Conservation (phyloP, 2,888 invertebrate genomes). For the Calameuta filiformis region DNA sequence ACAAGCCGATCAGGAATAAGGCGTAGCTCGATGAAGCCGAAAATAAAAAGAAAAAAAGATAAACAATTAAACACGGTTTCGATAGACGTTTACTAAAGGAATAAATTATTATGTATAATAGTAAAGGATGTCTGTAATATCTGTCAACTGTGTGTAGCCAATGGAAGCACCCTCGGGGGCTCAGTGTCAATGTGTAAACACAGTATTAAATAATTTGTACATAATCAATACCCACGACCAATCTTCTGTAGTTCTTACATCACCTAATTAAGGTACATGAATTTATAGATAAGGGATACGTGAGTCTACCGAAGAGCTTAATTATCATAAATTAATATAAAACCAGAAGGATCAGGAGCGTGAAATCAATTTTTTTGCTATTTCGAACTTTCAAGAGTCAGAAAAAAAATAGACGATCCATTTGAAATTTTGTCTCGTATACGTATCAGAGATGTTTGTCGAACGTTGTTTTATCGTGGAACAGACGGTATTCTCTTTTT, state of each 20-base stretch:
- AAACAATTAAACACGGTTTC: not conserved
- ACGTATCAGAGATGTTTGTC: not conserved
- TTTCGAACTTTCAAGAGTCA: no score
- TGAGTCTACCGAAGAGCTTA: not conserved
- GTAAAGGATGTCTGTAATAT: slow-evolving; percentile 38
- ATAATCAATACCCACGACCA: slow-evolving; percentile 42
- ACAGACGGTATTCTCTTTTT: no score
- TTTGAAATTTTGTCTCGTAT: not conserved
- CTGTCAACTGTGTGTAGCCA: slow-evolving; percentile 40
- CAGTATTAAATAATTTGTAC: slow-evolving; percentile 59
- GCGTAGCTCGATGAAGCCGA: slow-evolving; percentile 25
- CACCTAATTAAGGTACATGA: slow-evolving; percentile 3
- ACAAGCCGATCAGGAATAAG: slow-evolving; percentile 17
- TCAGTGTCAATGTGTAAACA: slow-evolving; percentile 48
- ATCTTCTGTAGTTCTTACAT: slow-evolving; percentile 37
- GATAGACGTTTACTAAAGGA: slow-evolving; percentile 4
- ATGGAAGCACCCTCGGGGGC: slow-evolving; percentile 29
- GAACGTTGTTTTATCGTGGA: slow-evolving; percentile 1
- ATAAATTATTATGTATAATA: slow-evolving; percentile 24
- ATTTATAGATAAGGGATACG: slow-evolving; percentile 3
- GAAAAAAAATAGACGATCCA: no score
- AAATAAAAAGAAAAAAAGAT: slow-evolving; percentile 10
- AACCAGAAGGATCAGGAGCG: not conserved
- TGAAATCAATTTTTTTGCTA: no score
- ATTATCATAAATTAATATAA: not conserved